Base-by-base conservation (phyloP, 2,113 vertebrate species). In the Beaufortia kweichowensis region DNA sequence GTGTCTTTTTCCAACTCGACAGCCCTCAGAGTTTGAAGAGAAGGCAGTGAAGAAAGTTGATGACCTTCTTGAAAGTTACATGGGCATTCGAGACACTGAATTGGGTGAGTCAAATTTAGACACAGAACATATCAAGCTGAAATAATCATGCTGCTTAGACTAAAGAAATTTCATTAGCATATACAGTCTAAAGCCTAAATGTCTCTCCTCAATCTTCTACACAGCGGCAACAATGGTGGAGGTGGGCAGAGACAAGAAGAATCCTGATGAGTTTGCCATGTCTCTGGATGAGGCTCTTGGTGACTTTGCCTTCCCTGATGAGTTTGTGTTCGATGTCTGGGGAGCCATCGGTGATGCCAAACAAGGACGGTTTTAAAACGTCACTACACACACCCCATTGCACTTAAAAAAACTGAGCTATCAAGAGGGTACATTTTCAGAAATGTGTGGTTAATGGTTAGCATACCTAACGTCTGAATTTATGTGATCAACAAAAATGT, bases 251-350 rank as follows among this genome's bases (percentile, higher is more conserved):
- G 95, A 96, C 88, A 98, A 98, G 89, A 89, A 87, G 10, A 99
- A 97, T 84, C 95, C 96, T 0, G 96, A 99, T 24, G 96, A 98
- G 75, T 98, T 99, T 4, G 95, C 96, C 55, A 91, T 94, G 90
- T 95, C 95, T 0, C 77, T 98, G 23, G 95, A 98, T 67, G 91
- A 95, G 87, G 91, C 93, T 73, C 95, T 99, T 5, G 97, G 96
- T 75, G 97, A 98, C 88, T 98, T 98, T 41, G 96, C 95, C 0
- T 99, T 99, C 78, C 97, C 96, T 0, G 96, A 99, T 11, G 96
- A 99, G 88, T 98, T 99, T 77, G 94, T 98, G 41, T 98, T 98
- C 65, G 95, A 98, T 33, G 95, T 97, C 0, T 98, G 97, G 97
- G 95, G 95, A 60, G 96, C 95, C 70, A 94, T 99, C 29, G 94